Conservation (phyloP, 2,797 vertebrate genomes). For the Syngnathus acus region DNA sequence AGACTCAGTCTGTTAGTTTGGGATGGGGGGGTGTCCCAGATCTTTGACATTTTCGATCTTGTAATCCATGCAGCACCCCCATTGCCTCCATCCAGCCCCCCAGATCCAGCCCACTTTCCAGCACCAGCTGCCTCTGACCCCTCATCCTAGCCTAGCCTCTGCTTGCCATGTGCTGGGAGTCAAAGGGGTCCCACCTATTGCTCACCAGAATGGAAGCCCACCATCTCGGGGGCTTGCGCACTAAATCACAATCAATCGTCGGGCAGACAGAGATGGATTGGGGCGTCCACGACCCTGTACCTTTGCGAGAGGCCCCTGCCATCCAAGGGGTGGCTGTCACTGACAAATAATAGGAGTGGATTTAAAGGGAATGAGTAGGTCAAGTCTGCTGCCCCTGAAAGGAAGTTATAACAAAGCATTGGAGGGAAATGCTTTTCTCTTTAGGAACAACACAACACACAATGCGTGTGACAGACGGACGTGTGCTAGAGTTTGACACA, state of each 20-base stretch:
- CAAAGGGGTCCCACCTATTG: conserved; percentile 65
- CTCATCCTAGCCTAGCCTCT: conserved; percentile 56
- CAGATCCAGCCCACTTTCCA: conserved; percentile 43
- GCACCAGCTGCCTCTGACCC: conserved; percentile 73
- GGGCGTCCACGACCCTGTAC: conserved; percentile 57
- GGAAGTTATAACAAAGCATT: conserved; percentile 62
- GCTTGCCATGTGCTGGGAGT: conserved; percentile 66
- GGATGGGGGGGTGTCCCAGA: conserved; percentile 59
- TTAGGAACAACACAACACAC: conserved; percentile 42
- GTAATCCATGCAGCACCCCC: conserved; percentile 37
- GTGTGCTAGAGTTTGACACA: conserved; percentile 11
- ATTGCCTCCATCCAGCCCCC: conserved; percentile 31
- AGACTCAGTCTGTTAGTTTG: conserved; percentile 54
- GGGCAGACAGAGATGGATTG: conserved; percentile 74
- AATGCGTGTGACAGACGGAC: conserved; percentile 40
- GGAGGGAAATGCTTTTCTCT: conserved; percentile 50
- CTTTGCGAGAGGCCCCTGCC: conserved; percentile 41
- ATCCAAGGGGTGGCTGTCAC: conserved; percentile 64
- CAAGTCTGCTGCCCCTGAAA: conserved; percentile 60
- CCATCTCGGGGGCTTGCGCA: conserved; percentile 41
- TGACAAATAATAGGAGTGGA: conserved; percentile 59
- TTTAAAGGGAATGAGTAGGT: conserved; percentile 54
- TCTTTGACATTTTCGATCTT: conserved; percentile 58
- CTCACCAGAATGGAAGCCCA: conserved; percentile 63
- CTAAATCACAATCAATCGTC: conserved; percentile 64